Base-by-base conservation (phyloP, 2,797 vertebrate species). In the Myotis myotis region DNA sequence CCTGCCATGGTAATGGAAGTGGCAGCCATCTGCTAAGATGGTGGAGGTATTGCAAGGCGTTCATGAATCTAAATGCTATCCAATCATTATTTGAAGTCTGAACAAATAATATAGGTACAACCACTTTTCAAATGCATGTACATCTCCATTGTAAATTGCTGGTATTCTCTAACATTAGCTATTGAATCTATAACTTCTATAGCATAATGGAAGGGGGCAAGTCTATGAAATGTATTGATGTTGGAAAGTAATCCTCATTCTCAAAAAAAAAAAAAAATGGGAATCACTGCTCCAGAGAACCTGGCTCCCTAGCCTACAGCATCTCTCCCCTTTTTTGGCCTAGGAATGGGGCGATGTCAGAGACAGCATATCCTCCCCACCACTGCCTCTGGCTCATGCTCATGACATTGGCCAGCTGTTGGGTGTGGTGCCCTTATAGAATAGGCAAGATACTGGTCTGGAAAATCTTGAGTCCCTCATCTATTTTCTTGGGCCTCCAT, bases 161-260 rank as follows among this genome's bases (percentile, higher is more conserved):
- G 20, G 17, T 17, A 10, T 84, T 84, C 70, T 64, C 68, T 87
- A 47, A 87, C 5, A 7, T 41, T 85, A 36, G 38, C 33, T 94
- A 71, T 87, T 44, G 49, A 64, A 36, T n/a, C 49, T 28, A 47
- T 8, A 92, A 64, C 51, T 75, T 78, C 74, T 91, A 16, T 23
- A 28, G 13, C 60, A 62, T n/a, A 0, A 60, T 62, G 70, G 25
- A 91, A 89, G 7, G 30, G 0, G 12, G 16, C 23, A 20, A 9
- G 4, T 47, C 38, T 38, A 19, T 76, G 68, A 80, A 89, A 89
- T 72, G 51, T 55, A 81, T 62, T 75, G 25, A 64, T 62, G n/a
- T 74, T 85, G 72, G 38, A 76, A 96, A 91, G 57, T 78, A 92
- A 51, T 75, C 41, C 57, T 76, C 28, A 79, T 85, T 82, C 79